Conservation (phyloP, 2,888 invertebrate genomes). For the Rapana venosa region DNA sequence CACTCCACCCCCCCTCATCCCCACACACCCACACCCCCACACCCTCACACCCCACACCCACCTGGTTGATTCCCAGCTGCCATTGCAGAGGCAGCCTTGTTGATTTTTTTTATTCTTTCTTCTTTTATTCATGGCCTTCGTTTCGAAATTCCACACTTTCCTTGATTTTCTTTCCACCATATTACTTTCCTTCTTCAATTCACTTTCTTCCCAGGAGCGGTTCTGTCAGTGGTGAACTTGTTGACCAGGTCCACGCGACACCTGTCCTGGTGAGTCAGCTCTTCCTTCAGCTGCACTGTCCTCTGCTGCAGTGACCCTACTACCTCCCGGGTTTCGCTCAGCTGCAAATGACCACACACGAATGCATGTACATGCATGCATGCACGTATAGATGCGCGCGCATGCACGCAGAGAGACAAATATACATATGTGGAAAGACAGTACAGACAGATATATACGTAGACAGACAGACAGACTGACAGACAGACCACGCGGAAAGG, state of each 20-base stretch:
- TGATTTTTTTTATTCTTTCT: too few relatives aligned
- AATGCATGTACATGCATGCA: too few relatives aligned
- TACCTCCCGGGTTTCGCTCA: constrained; percentile 63
- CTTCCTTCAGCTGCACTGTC: constrained; percentile 64
- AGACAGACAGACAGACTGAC: too few relatives aligned
- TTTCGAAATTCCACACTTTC: too few relatives aligned
- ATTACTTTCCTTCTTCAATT: too few relatives aligned
- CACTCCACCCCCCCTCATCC: too few relatives aligned
- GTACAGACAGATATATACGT: too few relatives aligned
- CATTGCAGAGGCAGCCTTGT: constrained; percentile 63
- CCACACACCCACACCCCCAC: neutral
- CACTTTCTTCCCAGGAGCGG: too few relatives aligned
- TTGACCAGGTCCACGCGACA: constrained; percentile 67
- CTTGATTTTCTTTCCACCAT: too few relatives aligned
- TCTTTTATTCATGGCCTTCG: too few relatives aligned
- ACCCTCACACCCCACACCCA: constrained; percentile 29
- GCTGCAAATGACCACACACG: constrained; percentile 51
- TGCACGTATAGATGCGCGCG: too few relatives aligned
- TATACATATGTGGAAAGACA: neutral
- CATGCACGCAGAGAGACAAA: neutral
- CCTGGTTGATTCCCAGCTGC: constrained; percentile 70
- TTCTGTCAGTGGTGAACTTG: constrained; percentile 64
- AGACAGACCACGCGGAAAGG: too few relatives aligned
- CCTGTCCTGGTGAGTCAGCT: constrained; percentile 66
- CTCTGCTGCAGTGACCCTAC: constrained; percentile 59